Evolutionary conservation across 1,140 invertebrate genomes (phyloP), one percentile per base, ranked within the genome.

Genomic region (Diploscapter pachys): DNA sequence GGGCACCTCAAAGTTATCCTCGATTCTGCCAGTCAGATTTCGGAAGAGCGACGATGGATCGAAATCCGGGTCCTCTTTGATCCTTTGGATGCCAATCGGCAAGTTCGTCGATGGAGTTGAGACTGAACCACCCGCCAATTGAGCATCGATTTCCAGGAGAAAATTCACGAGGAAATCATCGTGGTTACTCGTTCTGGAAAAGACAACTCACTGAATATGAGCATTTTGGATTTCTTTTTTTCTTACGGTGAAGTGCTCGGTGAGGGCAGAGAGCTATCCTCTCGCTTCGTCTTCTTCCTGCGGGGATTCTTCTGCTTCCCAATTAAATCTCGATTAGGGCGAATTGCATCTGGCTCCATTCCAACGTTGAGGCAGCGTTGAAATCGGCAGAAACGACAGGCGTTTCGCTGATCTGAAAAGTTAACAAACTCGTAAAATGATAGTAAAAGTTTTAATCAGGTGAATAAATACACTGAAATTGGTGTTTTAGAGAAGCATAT

Each of bases 241-340:
- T 5, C 61, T 55, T 11, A 55, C 61, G 4, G 5, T 81, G 52
- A 4, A n/a, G 4, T 61, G 51, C 71, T 74, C 6, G 83, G 81
- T 13, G 82, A 81, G 4, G 83, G 83, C 13, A 84, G 75, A n/a
- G 79, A 81, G 11, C 59, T 54, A 53, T 81, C 80, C 63, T 81
- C 78, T 4, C 72, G 54, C 56, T 78, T 78, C 52, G 85, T 63
- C 65, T 85, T 84, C 51, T 81, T 79, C 73, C 81, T 84, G 9
- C 83, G 71, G 8, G 83, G 83, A 73, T 84, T 84, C 73, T 84
- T 84, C 72, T 84, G 83, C 66, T 84, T 84, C 4, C 83, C 83
- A 62, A 84, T 84, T 52, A 84, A 72, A 63, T 84, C 83, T 13
- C 83, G 73, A 71, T 84, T 83, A 11, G 83, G 83, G 31, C 83